phyloP scores from a whole-genome alignment of 1,140 invertebrate genomes.

The Spodoptera frugiperda region DNA sequence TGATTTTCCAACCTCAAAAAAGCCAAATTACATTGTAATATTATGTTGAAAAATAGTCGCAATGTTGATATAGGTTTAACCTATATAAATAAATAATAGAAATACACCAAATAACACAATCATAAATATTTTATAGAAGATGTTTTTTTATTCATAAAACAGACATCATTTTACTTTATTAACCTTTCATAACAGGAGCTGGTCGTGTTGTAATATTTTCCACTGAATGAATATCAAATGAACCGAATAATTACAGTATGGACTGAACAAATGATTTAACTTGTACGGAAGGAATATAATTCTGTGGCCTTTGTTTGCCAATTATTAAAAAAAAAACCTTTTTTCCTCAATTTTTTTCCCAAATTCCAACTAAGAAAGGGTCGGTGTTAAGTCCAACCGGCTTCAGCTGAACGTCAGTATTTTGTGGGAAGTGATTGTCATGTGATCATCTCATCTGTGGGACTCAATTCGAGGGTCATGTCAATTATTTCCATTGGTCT shows the following conservation, averaged over 20 bases:
- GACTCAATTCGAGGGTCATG: too few relatives aligned
- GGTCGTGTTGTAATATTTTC: slow-evolving; percentile 28
- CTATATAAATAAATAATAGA: neutral
- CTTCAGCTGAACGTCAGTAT: too few relatives aligned
- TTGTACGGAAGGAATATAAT: slow-evolving; percentile 8
- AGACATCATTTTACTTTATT: slow-evolving; percentile 18
- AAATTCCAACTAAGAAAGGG: too few relatives aligned
- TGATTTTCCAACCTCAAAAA: too few relatives aligned
- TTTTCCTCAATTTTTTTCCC: neutral
- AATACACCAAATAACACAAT: neutral
- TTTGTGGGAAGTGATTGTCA: too few relatives aligned
- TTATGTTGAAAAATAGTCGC: too few relatives aligned
- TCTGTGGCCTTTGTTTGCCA: neutral
- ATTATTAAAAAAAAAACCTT: neutral
- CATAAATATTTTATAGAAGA: slow-evolving; percentile 20
- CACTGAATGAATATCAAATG: slow-evolving; percentile 32
- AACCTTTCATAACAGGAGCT: slow-evolving; percentile 14
- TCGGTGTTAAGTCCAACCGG: too few relatives aligned
- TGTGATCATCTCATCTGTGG: too few relatives aligned
- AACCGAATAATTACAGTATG: slow-evolving; percentile 26
- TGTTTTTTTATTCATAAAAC: slow-evolving; percentile 22
- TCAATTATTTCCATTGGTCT: too few relatives aligned
- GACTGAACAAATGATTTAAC: slow-evolving; percentile 17
- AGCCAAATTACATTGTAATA: too few relatives aligned
- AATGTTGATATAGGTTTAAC: too few relatives aligned